A percentile compares a stretch with the other conserved stretches of the same genome.
Evolutionary conservation across 2,113 vertebrate species (phyloP).

Genomic region (Illadopsis cleaveri): DNA sequence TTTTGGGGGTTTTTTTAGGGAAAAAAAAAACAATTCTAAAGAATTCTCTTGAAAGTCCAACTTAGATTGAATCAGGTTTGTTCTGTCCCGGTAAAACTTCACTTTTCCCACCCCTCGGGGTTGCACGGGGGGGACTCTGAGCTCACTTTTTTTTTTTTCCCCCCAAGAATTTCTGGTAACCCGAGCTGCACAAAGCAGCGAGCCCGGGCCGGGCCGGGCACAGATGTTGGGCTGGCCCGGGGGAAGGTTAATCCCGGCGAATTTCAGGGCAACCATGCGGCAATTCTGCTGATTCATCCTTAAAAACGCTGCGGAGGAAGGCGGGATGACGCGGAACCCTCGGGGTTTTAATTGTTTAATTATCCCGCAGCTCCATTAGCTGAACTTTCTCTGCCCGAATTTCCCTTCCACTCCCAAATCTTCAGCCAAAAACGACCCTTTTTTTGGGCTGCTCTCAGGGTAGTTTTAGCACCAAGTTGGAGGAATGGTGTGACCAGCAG

Average conservation of each 20-base stretch:
- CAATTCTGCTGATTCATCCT: conserved; percentile 43
- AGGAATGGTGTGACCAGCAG: no score
- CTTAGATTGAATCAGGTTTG: neutral
- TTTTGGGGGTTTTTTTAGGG: no score
- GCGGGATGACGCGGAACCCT: neutral
- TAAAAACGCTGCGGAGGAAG: neutral
- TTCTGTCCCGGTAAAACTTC: neutral
- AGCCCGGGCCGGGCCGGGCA: neutral
- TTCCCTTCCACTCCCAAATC: neutral
- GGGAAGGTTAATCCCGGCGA: conserved; percentile 26
- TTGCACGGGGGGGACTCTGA: neutral
- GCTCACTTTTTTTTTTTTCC: neutral
- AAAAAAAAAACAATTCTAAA: no score
- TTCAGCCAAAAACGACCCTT: neutral
- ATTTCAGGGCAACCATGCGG: conserved; percentile 29
- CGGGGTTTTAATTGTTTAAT: neutral
- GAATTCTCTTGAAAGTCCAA: fast-evolving
- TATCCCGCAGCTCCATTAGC: neutral
- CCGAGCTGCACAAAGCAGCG: neutral
- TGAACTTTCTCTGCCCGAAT: neutral
- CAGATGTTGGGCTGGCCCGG: neutral
- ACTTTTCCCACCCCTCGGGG: neutral
- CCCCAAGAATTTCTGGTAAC: conserved; percentile 14
- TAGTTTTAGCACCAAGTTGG: neutral
- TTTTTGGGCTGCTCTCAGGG: neutral